Evolutionary conservation across 2,888 invertebrate species (phyloP).

Genomic region (Timandra comae): DNA sequence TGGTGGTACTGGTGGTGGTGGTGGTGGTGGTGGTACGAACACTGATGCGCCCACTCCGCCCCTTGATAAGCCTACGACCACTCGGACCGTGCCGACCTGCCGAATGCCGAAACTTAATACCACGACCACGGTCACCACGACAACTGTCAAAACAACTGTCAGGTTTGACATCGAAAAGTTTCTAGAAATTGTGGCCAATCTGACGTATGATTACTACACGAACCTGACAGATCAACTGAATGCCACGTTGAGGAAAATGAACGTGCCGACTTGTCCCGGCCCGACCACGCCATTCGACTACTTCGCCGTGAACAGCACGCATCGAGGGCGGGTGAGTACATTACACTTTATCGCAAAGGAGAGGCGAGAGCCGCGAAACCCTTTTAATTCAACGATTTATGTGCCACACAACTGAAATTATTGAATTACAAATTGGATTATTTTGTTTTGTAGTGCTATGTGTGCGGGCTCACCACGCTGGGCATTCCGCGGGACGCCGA

Average conservation of each 20-base stretch:
- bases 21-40: too few relatives aligned
- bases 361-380: too few relatives aligned
- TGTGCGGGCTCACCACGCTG: constrained; percentile 39
- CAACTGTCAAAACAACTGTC: constrained; percentile 1
- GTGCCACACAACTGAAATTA: not conserved
- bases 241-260: constrained; percentile 26
- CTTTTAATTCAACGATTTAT: not conserved
- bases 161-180: constrained; percentile 31
- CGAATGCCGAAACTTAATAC: not conserved
- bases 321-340: constrained; percentile 36
- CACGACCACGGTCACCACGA: constrained; percentile 6
- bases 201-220: constrained; percentile 40
- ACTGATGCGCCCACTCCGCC: too few relatives aligned
- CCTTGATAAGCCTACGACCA: too few relatives aligned
- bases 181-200: constrained; percentile 30
- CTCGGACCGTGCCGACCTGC: too few relatives aligned
- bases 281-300: constrained; percentile 16
- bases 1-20: too few relatives aligned
- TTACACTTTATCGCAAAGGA: too few relatives aligned
- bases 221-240: constrained; percentile 38
- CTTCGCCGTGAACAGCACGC: constrained; percentile 22
- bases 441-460: constrained; percentile 40
- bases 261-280: constrained; percentile 35
- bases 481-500: constrained; percentile 37
- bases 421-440: not conserved